Evolutionary conservation across 1,140 invertebrate species (phyloP), one percentile per base, ranked within the genome.

Genomic region (Drosophila nikananu): DNA sequence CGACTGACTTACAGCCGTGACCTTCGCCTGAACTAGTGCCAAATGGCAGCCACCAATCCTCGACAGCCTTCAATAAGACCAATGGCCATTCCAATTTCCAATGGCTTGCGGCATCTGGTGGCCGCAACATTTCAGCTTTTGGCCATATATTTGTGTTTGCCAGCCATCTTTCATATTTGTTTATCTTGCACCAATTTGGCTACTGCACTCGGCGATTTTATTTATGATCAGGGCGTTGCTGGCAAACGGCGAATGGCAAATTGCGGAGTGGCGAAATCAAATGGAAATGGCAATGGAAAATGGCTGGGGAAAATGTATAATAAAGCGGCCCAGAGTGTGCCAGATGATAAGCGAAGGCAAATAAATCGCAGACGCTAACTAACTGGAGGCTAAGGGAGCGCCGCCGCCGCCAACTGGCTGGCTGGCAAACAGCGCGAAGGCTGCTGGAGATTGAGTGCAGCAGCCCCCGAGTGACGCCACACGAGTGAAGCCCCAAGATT

Each of bases 371-470:
- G 30, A 58, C 39, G 39, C 55, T 39, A 41, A 27, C 55, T 39
- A 41, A 27, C 27, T 44, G 62, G 70, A 5, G 64, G 52, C 27
- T 52, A 39, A 37, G 46, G 68, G 48, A 62, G 68, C 51, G 37
- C 15, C 71, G 41, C 55, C 42, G 37, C 15, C 71, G 41, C 48
- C 32, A 61, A 61, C 54, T 61, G 42, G 73, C 54, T 72, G 51
- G 70, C 49, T 72, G 52, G 73, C 49, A 39, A 27, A 65, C 60
- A 54, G 49, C 41, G 49, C 41, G 67, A 68, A 67, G 63, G 51
- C 51, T 73, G 79, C 67, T 57, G 78, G 84, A 86, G 83, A 86
- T 87, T 83, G 83, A 86, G 77, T 86, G 83, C 83, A 87, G 71
- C 75, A 49, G 46, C 46, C 46, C 68, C 66, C 75, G 81, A 77